Evolutionary conservation across 2,888 invertebrate genomes (phyloP).

Genomic region (Neoaliturus tenellus): DNA sequence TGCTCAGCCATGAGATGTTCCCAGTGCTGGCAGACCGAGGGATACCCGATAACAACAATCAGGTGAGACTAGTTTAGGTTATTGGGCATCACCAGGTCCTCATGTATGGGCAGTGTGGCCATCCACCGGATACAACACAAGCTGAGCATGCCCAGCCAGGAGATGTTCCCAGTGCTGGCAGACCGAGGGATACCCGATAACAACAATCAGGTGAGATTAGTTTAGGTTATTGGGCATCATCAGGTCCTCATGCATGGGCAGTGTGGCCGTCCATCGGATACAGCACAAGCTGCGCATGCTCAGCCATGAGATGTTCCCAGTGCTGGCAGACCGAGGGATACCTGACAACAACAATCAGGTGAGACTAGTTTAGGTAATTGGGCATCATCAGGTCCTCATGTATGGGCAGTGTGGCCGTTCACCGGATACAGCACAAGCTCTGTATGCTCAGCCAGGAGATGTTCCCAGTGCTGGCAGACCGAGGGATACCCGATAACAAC

Average conservation of each 20-base stretch:
- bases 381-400: no score
- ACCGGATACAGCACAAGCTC: constrained; percentile 88
- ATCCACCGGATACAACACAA: no score
- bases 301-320: constrained; percentile 86
- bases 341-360: no score
- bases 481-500: not conserved
- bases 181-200: no score
- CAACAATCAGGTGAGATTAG: no score
- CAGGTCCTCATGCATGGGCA: constrained; percentile 83
- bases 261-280: constrained; percentile 85
- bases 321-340: constrained; percentile 73
- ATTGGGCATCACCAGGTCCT: no score
- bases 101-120: no score
- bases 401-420: constrained; percentile 85
- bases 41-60: not conserved
- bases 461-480: constrained; percentile 83
- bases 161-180: no score
- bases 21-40: constrained; percentile 78
- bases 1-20: constrained; percentile 86
- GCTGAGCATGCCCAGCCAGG: no score
- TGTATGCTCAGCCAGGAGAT: constrained; percentile 85
- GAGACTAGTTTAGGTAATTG: no score
- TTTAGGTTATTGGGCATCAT: no score
- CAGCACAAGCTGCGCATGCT: constrained; percentile 90
- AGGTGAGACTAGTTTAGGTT: no score